A percentile compares a stretch with the other conserved stretches of the same genome.
Conservation (phyloP, 2,113 vertebrate genomes). For the Onychorhynchus coronatus region DNA sequence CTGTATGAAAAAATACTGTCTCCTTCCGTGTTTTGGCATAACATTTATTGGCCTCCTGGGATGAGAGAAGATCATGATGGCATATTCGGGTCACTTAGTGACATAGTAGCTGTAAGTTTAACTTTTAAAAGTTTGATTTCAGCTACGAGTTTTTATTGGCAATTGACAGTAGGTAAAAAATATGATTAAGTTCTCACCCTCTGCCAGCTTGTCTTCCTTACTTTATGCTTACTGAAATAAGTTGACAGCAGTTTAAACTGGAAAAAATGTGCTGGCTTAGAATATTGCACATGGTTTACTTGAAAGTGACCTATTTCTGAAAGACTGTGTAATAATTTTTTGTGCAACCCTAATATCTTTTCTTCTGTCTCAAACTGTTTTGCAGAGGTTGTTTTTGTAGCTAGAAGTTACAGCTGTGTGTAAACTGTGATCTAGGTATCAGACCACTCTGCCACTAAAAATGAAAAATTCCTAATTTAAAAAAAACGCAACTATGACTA, state of each 20-base stretch:
- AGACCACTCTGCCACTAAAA: neutral
- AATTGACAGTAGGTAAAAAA: constrained; percentile 41
- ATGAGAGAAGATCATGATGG: neutral
- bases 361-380: neutral
- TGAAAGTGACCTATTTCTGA: constrained; percentile 37
- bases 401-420: neutral
- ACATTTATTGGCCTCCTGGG: neutral
- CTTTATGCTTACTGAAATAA: constrained; percentile 46
- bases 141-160: constrained; percentile 28
- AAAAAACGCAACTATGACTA: too few species aligned
- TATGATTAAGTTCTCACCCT: constrained; percentile 40
- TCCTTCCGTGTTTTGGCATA: neutral
- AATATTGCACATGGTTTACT: neutral
- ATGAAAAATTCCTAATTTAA: neutral
- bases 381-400: neutral
- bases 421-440: neutral
- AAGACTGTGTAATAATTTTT: neutral
- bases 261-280: neutral
- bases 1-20: neutral
- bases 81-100: constrained; percentile 24
- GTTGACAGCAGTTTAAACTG: constrained; percentile 4
- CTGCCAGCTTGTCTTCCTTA: constrained; percentile 35
- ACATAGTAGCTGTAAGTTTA: neutral
- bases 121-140: constrained; percentile 40
- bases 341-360: neutral